Percentiles rank a stretch among this genome's conserved stretches.
phyloP scores from a whole-genome alignment of 2,797 vertebrate genomes.

The Babyrousa celebensis region DNA sequence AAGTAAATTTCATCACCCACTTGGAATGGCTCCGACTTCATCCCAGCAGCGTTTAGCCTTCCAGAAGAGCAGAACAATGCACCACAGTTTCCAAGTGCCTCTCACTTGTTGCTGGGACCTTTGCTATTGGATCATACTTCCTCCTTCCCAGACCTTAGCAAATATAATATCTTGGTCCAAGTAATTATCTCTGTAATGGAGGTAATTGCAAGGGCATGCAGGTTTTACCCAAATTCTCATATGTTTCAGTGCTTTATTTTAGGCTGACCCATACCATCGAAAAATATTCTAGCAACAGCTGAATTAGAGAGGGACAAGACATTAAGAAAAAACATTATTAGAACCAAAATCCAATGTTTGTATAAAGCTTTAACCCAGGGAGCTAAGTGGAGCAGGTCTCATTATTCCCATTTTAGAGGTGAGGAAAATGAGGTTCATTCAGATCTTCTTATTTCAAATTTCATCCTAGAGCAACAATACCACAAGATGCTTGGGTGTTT shows the following conservation, averaged over 20 bases:
- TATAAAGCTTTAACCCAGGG: neutral
- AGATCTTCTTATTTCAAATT: constrained; percentile 2
- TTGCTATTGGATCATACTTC: constrained; percentile 65
- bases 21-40: constrained; percentile 76
- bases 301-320: neutral
- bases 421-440: neutral
- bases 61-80: constrained; percentile 77
- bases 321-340: constrained; percentile 27
- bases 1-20: constrained; percentile 82
- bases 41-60: constrained; percentile 65
- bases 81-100: constrained; percentile 57
- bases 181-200: constrained; percentile 66
- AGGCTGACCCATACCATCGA: constrained; percentile 23
- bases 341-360: neutral
- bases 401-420: constrained; percentile 35
- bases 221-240: constrained; percentile 15
- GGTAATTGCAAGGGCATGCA: constrained; percentile 49
- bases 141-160: constrained; percentile 74
- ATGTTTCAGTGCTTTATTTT: constrained; percentile 60
- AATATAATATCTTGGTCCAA: constrained; percentile 73
- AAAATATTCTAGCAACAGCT: constrained; percentile 39
- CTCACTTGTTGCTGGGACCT: constrained; percentile 76
- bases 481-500: neutral
- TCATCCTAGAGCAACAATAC: neutral
- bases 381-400: neutral